Percentiles rank a stretch among this genome's conserved stretches.
Evolutionary conservation across 2,113 vertebrate species (phyloP).

Genomic region (Heterocephalus glaber): DNA sequence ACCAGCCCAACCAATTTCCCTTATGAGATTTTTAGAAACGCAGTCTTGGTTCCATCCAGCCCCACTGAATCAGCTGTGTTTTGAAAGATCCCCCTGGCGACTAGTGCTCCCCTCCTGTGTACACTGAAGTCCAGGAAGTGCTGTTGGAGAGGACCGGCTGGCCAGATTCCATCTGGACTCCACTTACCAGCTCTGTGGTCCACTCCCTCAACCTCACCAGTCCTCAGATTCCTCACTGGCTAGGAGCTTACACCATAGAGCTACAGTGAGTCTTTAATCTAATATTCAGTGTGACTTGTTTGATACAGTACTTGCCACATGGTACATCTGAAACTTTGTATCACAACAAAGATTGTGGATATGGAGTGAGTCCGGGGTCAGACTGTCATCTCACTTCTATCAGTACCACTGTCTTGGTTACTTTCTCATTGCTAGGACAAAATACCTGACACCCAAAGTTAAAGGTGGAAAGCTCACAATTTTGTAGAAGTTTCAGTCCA

Average conservation of each 20-base stretch:
- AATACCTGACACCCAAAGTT: neutral
- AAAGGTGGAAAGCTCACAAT: neutral
- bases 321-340: neutral
- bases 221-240: neutral
- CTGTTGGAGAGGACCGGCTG: neutral
- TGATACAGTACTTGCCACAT: fast-evolving
- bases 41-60: neutral
- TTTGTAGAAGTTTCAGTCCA: neutral
- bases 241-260: fast-evolving
- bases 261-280: neutral
- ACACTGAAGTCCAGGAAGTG: neutral
- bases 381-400: neutral
- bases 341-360: neutral
- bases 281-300: too few species aligned
- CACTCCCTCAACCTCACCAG: neutral
- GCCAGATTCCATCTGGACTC: too few species aligned
- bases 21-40: neutral
- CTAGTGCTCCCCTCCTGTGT: fast-evolving
- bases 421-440: neutral
- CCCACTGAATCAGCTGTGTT: neutral
- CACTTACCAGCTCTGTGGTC: neutral
- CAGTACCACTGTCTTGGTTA: neutral
- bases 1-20: neutral
- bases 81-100: neutral
- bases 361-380: neutral